Conservation (phyloP, 2,888 invertebrate genomes). For the Apocheima hispidaria region DNA sequence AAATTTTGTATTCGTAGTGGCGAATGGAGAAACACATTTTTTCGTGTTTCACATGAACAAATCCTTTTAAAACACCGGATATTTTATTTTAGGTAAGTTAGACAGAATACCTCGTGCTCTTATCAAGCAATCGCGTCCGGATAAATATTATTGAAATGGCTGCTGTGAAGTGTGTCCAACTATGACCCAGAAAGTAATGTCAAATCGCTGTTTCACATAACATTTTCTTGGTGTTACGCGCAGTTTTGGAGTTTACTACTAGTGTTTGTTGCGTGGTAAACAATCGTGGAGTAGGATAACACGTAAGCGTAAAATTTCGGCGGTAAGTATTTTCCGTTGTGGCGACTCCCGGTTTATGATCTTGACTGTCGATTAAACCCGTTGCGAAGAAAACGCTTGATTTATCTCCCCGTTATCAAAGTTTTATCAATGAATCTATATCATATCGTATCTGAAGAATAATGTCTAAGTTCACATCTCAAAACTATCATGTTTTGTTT, state of each 20-base stretch:
- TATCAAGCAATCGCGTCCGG: constrained; percentile 33
- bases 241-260: constrained; percentile 53
- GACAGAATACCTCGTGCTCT: constrained; percentile 37
- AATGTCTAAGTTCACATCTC: constrained; percentile 48
- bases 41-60: constrained; percentile 82
- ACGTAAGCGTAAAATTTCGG: constrained; percentile 28
- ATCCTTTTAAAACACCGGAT: constrained; percentile 76
- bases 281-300: constrained; percentile 18
- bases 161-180: constrained; percentile 65
- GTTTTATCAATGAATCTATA: constrained; percentile 71
- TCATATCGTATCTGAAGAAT: constrained; percentile 65
- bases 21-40: constrained; percentile 84
- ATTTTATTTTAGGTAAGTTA: constrained; percentile 80
- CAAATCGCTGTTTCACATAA: constrained; percentile 80
- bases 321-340: constrained; percentile 46
- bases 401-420: constrained; percentile 79
- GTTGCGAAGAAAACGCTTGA: constrained; percentile 52
- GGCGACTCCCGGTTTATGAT: constrained; percentile 39
- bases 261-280: constrained; percentile 36
- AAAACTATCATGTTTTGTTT: constrained; percentile 73
- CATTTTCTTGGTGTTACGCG: constrained; percentile 65
- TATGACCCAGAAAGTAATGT: constrained; percentile 82
- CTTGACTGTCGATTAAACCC: constrained; percentile 43
- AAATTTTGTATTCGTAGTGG: constrained; percentile 86
- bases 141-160: constrained; percentile 54